Base-by-base conservation (phyloP, 2,113 vertebrate genomes). In the Falco punctatus region DNA sequence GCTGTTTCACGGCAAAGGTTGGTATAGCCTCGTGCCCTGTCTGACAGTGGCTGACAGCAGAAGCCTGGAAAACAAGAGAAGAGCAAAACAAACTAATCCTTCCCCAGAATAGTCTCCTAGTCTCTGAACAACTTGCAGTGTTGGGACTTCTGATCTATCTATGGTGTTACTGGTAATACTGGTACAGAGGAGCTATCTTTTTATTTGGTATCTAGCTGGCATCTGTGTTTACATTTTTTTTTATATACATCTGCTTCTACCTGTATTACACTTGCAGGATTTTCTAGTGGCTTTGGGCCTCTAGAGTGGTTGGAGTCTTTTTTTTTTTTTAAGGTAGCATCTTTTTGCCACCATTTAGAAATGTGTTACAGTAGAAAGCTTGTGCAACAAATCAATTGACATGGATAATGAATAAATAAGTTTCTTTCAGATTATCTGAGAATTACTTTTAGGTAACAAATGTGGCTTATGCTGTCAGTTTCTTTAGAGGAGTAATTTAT, bases 41-140 rank as follows among this genome's bases (percentile, higher is more conserved):
- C 80, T 92, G 71, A 11, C 66, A 83, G 54, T 69, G 71, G 10
- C 72, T 74, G 65, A 26, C 48, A 84, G 70, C 55, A 81, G 52
- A 84, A 92, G 42, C 67, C 49, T 95, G 80, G 72, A 83, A 73
- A 81, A 78, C 40, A 74, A 24, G 7, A 75, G 88, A 74, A 72
- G 61, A 78, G 86, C 72, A 91, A 90, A 94, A 7, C 78, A 79
- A 74, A 35, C 54, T 81, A 91, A 84, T 92, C 59, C 59, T 95
- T 86, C 28, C 27, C 80, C 20, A 59, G 89, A 84, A 71, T 5
- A 84, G 77, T 84, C 7, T 42, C n/a, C 44, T 72, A 2, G n/a
- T 82, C 32, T 93, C 65, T 77, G 73, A 86, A 48, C 59, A 72
- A 48, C 42, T 74, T 83, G 27, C 38, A 38, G 62, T 84, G 81